Percentiles rank a stretch among this genome's conserved stretches.
Evolutionary conservation across 2,113 vertebrate species (phyloP).

Genomic region (Nycticryphes semicollaris): DNA sequence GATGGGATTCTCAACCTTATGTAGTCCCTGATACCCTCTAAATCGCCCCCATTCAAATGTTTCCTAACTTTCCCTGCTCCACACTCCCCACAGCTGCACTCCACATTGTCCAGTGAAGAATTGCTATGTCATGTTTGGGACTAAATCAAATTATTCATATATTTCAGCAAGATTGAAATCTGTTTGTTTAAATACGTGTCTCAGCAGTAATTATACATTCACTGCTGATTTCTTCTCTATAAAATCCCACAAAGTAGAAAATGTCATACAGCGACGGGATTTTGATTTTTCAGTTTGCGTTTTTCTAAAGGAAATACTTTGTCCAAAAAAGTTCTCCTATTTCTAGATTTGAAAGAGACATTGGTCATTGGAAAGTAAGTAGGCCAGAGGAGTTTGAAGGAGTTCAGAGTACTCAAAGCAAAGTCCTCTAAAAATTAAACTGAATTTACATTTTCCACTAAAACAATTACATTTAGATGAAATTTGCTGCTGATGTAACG

Average conservation of each 20-base stretch:
- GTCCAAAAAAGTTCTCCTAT: neutral
- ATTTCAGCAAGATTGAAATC: neutral
- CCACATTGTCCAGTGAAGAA: slow-evolving; percentile 10
- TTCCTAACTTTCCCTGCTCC: neutral
- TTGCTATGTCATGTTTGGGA: neutral
- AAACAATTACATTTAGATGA: neutral
- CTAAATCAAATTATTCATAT: neutral
- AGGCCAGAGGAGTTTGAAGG: neutral
- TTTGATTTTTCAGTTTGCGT: slow-evolving; percentile 6
- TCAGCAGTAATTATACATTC: neutral
- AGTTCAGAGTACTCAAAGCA: neutral
- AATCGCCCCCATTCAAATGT: neutral
- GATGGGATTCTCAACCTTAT: neutral
- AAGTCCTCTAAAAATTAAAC: neutral
- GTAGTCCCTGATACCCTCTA: neutral
- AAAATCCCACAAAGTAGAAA: neutral
- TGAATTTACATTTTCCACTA: neutral
- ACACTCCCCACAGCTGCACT: neutral
- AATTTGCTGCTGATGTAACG: neutral
- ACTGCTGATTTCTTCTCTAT: neutral
- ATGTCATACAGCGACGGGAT: neutral
- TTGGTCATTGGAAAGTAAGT: neutral
- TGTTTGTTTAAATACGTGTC: neutral
- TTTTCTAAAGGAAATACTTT: neutral
- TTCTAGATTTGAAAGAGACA: neutral